Conservation (phyloP, 2,888 invertebrate genomes). For the Stenchaetothrips biformis region DNA sequence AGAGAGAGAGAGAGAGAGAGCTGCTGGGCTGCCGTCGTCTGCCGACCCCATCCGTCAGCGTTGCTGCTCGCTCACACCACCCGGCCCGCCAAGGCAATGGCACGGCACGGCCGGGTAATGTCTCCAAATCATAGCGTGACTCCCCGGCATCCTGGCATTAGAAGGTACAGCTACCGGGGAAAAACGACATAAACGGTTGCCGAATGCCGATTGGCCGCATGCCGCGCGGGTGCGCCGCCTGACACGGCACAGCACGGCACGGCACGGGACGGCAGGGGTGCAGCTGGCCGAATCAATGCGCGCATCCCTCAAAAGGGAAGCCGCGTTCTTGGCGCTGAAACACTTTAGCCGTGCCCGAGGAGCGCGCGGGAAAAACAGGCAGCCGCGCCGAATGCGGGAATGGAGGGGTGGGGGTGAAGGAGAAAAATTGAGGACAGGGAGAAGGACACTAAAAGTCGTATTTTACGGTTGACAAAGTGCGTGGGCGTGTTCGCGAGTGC, state of each 20-base stretch:
- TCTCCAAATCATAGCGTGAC: too few relatives aligned
- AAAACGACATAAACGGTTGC: too few relatives aligned
- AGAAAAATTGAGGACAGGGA: constrained; percentile 23
- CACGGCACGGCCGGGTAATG: too few relatives aligned
- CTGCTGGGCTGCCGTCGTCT: too few relatives aligned
- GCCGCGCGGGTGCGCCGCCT: neutral
- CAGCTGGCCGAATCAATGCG: neutral
- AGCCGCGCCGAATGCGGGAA: neutral
- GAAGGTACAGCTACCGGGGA: too few relatives aligned
- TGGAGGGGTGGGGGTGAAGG: neutral
- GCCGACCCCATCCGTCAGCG: too few relatives aligned
- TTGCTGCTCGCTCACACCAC: too few relatives aligned
- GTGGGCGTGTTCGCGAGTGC: constrained; percentile 17
- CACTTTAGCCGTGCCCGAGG: neutral
- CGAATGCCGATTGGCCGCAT: neutral
- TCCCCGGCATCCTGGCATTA: too few relatives aligned
- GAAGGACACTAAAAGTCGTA: constrained; percentile 24
- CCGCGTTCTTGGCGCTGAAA: constrained; percentile 10
- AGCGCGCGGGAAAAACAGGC: neutral
- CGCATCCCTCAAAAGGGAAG: neutral
- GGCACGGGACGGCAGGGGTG: neutral
- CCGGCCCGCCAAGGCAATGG: too few relatives aligned
- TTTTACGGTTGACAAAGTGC: constrained; percentile 24
- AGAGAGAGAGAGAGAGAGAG: too few relatives aligned
- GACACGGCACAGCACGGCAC: neutral